Evolutionary conservation across 2,888 invertebrate genomes (phyloP).

Genomic region (Willowsia nigromaculata): DNA sequence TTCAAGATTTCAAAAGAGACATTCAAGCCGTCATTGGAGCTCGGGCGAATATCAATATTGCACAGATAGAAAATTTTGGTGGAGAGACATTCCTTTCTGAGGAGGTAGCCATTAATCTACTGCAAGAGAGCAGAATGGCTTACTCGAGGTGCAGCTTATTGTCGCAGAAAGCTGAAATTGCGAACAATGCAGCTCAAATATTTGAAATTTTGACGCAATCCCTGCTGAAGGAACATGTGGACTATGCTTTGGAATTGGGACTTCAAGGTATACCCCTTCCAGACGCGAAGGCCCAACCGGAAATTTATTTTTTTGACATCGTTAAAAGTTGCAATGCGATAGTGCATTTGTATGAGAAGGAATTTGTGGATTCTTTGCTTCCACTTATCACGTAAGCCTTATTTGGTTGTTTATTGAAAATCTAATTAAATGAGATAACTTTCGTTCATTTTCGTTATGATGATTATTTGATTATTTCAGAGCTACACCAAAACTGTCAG

Average conservation of each 20-base stretch:
- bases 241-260: constrained; percentile 97
- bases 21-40: constrained; percentile 95
- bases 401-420: neutral
- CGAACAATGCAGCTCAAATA: constrained; percentile 75
- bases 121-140: constrained; percentile 94
- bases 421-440: too few species aligned
- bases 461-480: too few species aligned
- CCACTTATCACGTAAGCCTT: constrained; percentile 90
- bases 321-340: constrained; percentile 96
- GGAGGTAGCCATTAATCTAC: constrained; percentile 93
- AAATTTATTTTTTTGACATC: constrained; percentile 95
- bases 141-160: constrained; percentile 92
- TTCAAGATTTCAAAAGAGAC: constrained; percentile 95
- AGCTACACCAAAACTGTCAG: constrained; percentile 92
- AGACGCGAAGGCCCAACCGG: constrained; percentile 93
- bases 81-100: constrained; percentile 98
- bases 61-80: constrained; percentile 96
- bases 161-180: constrained; percentile 78
- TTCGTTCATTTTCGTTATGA: too few species aligned
- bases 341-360: constrained; percentile 94
- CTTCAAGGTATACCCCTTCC: constrained; percentile 93
- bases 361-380: constrained; percentile 92
- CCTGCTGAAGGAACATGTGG: constrained; percentile 88
- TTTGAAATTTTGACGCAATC: constrained; percentile 77
- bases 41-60: constrained; percentile 94